Evolutionary conservation across 2,797 vertebrate species (phyloP), one percentile per base, ranked within the genome.

Genomic region (Mus caroli): DNA sequence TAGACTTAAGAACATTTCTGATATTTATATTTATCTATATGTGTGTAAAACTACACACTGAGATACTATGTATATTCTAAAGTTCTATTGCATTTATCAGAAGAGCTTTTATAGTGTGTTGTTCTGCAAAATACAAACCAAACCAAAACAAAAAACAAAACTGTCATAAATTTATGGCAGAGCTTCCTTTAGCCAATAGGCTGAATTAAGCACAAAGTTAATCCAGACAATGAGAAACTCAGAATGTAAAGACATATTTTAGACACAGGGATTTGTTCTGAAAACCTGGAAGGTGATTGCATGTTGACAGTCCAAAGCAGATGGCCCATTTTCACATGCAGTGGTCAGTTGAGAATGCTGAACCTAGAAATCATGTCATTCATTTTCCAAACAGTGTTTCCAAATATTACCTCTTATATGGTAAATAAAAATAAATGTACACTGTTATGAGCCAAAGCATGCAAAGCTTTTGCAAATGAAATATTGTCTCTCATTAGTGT

Each of bases 401-500:
- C 69, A 73, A 86, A 90, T 77, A 75, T 3, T 40, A 84, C 22
- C 79, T 91, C 50, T 37, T 88, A 86, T 75, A 64, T 43, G 71
- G 52, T 62, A 76, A 86, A 87, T 58, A 94, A 92, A 94, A 95
- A 90, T 34, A 96, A 96, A 91, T 82, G 40, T 24, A 8, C 94
- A 17, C 40, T 92, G 85, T 93, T 80, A 89, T 26, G 90, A 80
- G 64, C 40, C 31, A 80, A 13, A 69, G 76, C 3, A 82, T 67
- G 87, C 56, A 95, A 43, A 71, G n/a, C 96, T 90, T 40, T 90
- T 90, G 64, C 7, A 28, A 60, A 91, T 78, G 71, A 97, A 96
- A 93, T 96, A 96, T 54, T 50, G 31, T 77, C 46, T 88, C 67
- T 88, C 87, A 82, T 95, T 95, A 92, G 60, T 73, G 91, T 87